Percentiles rank a stretch among this genome's conserved stretches.
These are phyloP conservation scores for Eubasilissa splendida DNA, from an alignment of 2,888 invertebrate species.

Conservation along the genomic window DNA sequence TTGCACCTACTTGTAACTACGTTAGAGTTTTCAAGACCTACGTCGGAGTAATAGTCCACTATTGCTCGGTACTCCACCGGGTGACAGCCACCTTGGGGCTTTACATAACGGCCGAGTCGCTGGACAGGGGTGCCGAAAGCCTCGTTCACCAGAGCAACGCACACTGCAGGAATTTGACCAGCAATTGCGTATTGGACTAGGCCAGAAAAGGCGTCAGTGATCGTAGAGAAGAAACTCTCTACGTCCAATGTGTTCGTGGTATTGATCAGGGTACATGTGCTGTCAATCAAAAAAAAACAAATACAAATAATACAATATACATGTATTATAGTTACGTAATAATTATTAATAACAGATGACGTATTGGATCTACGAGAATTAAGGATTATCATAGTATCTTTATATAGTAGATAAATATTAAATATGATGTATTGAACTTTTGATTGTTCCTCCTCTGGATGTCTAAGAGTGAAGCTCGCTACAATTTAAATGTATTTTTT, in stretches of 20 bases:
- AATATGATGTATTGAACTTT: too few relatives aligned
- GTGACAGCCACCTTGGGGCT: constrained; percentile 2
- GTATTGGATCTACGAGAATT: too few relatives aligned
- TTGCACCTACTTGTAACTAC: neutral
- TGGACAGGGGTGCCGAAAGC: constrained; percentile 21
- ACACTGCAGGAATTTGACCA: constrained; percentile 10
- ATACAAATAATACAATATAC: neutral
- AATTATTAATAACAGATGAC: too few relatives aligned
- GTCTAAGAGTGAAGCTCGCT: too few relatives aligned
- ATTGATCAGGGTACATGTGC: constrained; percentile 58
- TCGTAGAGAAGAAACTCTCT: constrained; percentile 67
- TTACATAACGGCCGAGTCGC: constrained; percentile 25
- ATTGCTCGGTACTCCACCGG: constrained; percentile 6
- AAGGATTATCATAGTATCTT: too few relatives aligned
- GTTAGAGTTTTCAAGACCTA: neutral
- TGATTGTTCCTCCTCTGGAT: too few relatives aligned
- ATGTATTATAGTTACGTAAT: too few relatives aligned
- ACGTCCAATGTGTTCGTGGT: constrained; percentile 63
- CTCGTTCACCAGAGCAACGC: neutral
- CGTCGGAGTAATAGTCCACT: constrained; percentile 23
- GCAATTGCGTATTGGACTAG: constrained; percentile 65
- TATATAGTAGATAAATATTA: too few relatives aligned
- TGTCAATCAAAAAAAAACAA: too few relatives aligned
- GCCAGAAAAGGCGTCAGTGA: constrained; percentile 66
- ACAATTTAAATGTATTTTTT: too few relatives aligned